phyloP scores from a whole-genome alignment of 2,888 invertebrate species.

The Antheraea assamensis region DNA sequence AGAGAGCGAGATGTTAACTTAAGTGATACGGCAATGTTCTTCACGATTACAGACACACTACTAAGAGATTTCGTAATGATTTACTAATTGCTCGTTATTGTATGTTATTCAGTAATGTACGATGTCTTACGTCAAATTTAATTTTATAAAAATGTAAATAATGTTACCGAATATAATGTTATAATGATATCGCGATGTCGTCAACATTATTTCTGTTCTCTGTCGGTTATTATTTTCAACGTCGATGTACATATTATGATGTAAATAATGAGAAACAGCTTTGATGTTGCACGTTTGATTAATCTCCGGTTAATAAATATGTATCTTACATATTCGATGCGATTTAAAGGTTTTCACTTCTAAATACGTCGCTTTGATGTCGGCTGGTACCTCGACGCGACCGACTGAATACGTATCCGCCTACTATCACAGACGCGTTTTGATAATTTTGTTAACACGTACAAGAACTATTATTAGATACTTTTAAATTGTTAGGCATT shows the following conservation, averaged over 20 bases:
- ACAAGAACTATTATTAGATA: neutral
- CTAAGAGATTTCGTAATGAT: neutral
- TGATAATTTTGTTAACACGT: neutral
- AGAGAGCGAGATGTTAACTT: neutral
- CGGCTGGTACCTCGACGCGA: neutral
- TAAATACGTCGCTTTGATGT: slow-evolving; percentile 6
- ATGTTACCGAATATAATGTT: neutral
- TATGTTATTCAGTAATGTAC: neutral
- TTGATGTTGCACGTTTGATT: slow-evolving; percentile 1
- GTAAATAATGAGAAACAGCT: slow-evolving; percentile 10
- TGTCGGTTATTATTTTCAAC: neutral
- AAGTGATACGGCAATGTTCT: neutral
- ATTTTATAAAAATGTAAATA: neutral
- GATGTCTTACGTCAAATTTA: neutral
- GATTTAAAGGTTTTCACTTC: neutral
- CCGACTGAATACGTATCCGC: neutral
- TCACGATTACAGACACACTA: neutral
- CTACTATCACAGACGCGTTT: neutral
- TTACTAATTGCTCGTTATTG: neutral
- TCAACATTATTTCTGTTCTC: neutral
- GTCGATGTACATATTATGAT: neutral
- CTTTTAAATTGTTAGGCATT: neutral
- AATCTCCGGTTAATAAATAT: slow-evolving; percentile 10
- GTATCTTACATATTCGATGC: neutral
- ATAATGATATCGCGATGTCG: neutral